Percentiles rank a stretch among this genome's conserved stretches.
phyloP scores from a whole-genome alignment of 2,113 vertebrate species.

The Henicopernis longicauda region DNA sequence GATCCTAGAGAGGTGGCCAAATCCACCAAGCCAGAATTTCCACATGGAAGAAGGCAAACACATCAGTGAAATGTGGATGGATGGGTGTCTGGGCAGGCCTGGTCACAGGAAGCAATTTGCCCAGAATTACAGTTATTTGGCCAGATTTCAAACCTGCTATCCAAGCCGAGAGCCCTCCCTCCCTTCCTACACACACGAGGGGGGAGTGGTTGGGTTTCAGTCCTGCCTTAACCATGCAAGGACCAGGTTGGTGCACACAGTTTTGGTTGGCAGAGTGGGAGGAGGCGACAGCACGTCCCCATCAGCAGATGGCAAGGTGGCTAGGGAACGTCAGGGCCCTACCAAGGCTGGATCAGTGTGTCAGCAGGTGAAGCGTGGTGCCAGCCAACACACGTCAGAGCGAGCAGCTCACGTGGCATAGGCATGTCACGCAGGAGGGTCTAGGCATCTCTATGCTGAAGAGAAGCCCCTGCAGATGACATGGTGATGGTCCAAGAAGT shows the following conservation, averaged over 20 bases:
- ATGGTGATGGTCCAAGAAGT: not conserved
- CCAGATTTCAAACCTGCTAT: not conserved
- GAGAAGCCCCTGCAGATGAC: not conserved
- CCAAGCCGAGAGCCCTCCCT: not conserved
- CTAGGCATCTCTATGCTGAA: not conserved
- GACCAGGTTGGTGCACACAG: accelerated
- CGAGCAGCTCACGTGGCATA: not conserved
- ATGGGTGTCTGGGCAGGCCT: not conserved
- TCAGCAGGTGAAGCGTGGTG: not conserved
- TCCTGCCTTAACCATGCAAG: not conserved
- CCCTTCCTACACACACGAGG: not conserved
- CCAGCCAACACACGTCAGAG: not conserved
- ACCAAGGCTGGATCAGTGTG: not conserved
- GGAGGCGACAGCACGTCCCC: not conserved
- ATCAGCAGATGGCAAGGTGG: conserved; percentile 16
- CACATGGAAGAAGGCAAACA: conserved; percentile 9
- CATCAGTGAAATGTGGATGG: not conserved
- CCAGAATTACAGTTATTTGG: conserved; percentile 11
- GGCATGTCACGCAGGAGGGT: not conserved
- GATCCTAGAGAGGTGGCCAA: conserved; percentile 22
- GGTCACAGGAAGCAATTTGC: not conserved
- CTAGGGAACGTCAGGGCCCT: not conserved
- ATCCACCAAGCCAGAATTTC: conserved; percentile 29
- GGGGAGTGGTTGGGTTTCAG: not conserved
- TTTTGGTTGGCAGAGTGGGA: not conserved